A percentile compares a stretch with the other conserved stretches of the same genome.
Evolutionary conservation across 2,113 vertebrate genomes (phyloP).

Genomic region (Orcinus orca): DNA sequence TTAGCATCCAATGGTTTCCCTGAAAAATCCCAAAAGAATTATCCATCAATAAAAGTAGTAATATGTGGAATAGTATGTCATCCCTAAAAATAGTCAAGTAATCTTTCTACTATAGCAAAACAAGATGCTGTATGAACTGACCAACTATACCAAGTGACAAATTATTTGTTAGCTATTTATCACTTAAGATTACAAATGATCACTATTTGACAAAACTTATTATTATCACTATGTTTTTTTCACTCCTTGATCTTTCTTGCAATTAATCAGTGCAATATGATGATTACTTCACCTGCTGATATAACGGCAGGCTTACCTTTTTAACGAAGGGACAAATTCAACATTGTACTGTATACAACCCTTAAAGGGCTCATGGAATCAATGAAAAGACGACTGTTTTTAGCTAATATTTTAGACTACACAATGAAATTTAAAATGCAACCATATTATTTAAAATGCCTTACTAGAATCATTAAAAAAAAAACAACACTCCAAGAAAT

Average conservation of each 20-base stretch:
- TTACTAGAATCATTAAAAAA: background rate
- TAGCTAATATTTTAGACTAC: background rate
- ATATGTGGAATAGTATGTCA: background rate
- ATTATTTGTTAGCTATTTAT: background rate
- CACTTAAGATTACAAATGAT: background rate
- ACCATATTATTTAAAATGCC: background rate
- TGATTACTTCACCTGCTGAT: background rate
- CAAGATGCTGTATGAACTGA: background rate
- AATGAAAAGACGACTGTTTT: background rate
- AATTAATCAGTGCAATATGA: background rate
- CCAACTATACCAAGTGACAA: background rate
- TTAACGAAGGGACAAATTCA: background rate
- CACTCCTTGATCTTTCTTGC: background rate
- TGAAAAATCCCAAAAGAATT: background rate
- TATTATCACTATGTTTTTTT: background rate
- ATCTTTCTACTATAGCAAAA: background rate
- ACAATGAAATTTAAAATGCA: background rate
- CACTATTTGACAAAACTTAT: background rate
- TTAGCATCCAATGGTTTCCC: background rate
- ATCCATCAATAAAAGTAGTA: background rate
- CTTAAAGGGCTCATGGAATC: background rate
- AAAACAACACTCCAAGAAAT: background rate
- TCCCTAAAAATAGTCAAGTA: background rate
- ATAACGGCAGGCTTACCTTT: background rate
- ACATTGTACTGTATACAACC: background rate